phyloP scores from a whole-genome alignment of 2,797 vertebrate species.

The Coendou prehensilis region DNA sequence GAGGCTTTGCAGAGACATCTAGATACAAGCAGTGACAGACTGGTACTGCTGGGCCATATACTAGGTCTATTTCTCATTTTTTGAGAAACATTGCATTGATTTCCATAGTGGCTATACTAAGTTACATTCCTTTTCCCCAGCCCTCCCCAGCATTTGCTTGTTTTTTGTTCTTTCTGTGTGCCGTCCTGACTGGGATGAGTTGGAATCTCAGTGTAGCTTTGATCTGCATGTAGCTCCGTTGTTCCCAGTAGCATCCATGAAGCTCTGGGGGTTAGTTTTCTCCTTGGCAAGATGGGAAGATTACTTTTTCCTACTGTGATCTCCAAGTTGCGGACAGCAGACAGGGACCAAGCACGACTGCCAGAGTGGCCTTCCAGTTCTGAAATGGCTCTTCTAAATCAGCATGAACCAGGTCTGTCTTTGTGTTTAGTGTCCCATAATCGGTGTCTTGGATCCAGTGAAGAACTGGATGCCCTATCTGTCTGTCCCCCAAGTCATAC shows the following conservation, averaged over 20 bases:
- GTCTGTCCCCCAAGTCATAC: neutral
- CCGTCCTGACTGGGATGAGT: neutral
- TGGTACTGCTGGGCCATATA: neutral
- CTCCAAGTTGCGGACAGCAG: neutral
- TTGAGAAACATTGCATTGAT: neutral
- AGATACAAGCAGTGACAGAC: neutral
- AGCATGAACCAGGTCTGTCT: neutral
- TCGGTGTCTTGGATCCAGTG: constrained; percentile 4
- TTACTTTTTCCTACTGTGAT: neutral
- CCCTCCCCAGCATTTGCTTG: neutral
- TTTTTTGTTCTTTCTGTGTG: neutral
- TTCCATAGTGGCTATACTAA: neutral
- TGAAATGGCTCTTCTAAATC: neutral
- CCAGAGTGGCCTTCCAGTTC: neutral
- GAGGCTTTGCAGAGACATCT: neutral
- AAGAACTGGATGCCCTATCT: neutral
- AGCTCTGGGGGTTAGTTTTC: neutral
- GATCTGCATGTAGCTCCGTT: neutral
- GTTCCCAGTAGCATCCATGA: neutral
- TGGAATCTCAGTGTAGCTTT: neutral
- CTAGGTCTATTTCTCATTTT: neutral
- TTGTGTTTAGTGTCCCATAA: neutral
- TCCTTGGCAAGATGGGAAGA: neutral
- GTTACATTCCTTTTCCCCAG: neutral
- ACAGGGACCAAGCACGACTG: neutral